A percentile compares a stretch with the other conserved stretches of the same genome.
phyloP scores from a whole-genome alignment of 1,140 invertebrate species.

The Eumaeus atala region DNA sequence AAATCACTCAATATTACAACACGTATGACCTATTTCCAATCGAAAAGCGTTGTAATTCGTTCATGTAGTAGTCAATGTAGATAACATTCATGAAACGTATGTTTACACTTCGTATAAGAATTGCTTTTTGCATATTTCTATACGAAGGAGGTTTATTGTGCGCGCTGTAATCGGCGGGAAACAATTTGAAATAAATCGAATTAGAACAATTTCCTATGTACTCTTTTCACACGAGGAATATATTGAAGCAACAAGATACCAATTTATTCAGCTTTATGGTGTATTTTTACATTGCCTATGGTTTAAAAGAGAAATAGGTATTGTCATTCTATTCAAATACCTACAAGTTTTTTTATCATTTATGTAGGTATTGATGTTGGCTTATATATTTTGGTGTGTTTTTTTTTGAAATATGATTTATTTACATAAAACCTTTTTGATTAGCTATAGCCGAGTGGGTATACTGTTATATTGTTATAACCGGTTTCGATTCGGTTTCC shows the following conservation, averaged over 20 bases:
- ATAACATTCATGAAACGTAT: neutral
- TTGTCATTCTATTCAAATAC: too few species aligned
- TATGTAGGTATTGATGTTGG: too few species aligned
- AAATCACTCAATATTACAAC: conserved; percentile 38
- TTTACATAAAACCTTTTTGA: too few species aligned
- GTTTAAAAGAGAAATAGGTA: too few species aligned
- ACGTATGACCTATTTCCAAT: conserved; percentile 27
- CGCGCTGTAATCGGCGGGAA: conserved; percentile 45
- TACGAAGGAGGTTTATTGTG: conserved; percentile 24
- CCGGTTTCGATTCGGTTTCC: too few species aligned
- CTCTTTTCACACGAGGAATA: conserved; percentile 20
- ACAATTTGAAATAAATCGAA: conserved; percentile 25
- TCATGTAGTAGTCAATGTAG: neutral
- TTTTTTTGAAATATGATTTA: too few species aligned
- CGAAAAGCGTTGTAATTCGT: conserved; percentile 13
- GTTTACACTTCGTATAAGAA: neutral
- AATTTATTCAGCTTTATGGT: neutral
- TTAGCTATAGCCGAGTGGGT: too few species aligned
- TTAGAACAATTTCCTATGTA: conserved; percentile 20
- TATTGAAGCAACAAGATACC: conserved; percentile 17
- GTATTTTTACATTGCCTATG: neutral
- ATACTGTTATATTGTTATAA: too few species aligned
- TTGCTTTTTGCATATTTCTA: neutral
- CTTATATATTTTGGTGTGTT: too few species aligned
- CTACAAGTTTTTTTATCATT: too few species aligned